A percentile compares a stretch with the other conserved stretches of the same genome.
Conservation (phyloP, 2,888 invertebrate species). For the Acrobasis suavella region DNA sequence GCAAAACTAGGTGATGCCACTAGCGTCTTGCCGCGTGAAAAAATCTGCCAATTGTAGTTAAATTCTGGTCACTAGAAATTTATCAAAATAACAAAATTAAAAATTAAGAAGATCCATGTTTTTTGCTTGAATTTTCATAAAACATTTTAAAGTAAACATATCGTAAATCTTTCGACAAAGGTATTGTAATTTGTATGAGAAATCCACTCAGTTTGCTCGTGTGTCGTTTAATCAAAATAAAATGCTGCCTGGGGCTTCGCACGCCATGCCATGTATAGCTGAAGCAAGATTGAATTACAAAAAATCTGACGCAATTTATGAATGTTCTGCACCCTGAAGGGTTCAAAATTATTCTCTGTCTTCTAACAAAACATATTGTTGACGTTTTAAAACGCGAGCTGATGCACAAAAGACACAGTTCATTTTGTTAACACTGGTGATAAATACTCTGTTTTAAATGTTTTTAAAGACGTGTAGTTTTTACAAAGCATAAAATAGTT, state of each 20-base stretch:
- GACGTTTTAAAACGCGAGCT: background rate
- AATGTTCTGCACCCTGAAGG: conserved; percentile 7
- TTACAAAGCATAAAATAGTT: no score
- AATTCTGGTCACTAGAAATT: no score
- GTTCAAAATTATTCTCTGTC: background rate
- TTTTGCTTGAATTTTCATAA: no score
- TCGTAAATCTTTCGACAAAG: background rate
- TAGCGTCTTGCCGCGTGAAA: no score
- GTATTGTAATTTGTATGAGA: background rate
- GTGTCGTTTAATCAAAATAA: conserved; percentile 32
- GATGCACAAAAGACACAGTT: no score
- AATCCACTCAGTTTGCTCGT: conserved; percentile 7
- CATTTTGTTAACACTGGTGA: no score
- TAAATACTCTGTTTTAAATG: no score
- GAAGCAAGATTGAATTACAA: conserved; percentile 23
- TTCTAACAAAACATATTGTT: background rate
- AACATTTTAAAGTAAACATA: background rate
- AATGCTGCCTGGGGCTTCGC: conserved; percentile 25
- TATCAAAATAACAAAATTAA: no score
- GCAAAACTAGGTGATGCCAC: no score
- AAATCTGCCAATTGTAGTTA: no score
- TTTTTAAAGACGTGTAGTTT: no score
- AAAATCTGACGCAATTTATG: conserved; percentile 14
- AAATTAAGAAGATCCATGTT: no score
- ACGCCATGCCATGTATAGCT: conserved; percentile 26